These are phyloP conservation scores for Drosophila merina DNA, from an alignment of 2,888 invertebrate genomes.

Conservation along the genomic window DNA sequence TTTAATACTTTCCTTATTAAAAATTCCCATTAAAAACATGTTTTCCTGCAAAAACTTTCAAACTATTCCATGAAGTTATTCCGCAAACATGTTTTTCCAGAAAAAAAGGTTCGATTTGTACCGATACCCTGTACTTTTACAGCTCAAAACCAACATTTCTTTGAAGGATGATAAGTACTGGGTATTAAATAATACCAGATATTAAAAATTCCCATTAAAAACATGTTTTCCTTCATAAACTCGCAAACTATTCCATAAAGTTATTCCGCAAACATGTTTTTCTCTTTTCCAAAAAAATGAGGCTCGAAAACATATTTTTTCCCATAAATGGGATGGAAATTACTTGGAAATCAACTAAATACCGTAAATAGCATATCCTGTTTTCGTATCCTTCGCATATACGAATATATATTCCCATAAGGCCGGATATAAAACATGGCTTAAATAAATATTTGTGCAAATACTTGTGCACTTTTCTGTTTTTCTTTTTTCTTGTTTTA, in stretches of 20 bases:
- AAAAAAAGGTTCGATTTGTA: neutral
- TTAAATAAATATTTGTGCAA: neutral
- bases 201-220: neutral
- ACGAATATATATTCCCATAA: neutral
- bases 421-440: neutral
- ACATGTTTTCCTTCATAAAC: neutral
- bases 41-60: neutral
- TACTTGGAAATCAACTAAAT: neutral
- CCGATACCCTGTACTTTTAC: neutral
- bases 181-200: neutral
- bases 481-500: conserved; percentile 37
- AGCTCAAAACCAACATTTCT: neutral
- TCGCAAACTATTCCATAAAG: neutral
- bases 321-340: neutral
- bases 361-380: no score
- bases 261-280: neutral
- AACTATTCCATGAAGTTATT: neutral
- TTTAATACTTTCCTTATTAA: neutral
- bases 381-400: no score
- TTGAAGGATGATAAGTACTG: no score
- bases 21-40: neutral
- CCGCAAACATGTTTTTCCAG: no score
- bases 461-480: neutral
- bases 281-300: neutral
- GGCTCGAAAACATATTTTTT: neutral